Evolutionary conservation across 64 coral and sea anemone species (phyloP), one percentile per base, ranked within the genome.

Genomic region (Montipora foliosa): DNA sequence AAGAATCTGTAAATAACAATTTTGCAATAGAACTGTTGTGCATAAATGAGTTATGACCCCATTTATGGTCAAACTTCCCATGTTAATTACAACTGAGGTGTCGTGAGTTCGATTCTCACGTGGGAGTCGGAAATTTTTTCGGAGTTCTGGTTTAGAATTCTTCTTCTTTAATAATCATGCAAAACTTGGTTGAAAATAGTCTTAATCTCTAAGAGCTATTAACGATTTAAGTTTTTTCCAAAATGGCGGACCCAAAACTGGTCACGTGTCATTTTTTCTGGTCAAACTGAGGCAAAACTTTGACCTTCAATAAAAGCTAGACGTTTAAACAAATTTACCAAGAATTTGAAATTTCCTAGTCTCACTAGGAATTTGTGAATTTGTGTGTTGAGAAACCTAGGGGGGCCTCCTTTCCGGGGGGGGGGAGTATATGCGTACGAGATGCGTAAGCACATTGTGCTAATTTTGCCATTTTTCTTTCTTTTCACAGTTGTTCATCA

Each of bases 401-500:
- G 67, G 67, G 67, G 67, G 67, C 3, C 7, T 69, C 67, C 67
- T 69, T 69, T 69, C 67, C 67, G 67, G 67, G 29, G 29, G 29
- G 67, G n/a, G 67, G n/a, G 0, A 4, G 0, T 69, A 69, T 69
- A 69, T 69, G 66, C 66, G 4, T 69, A 69, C 21, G 21, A 69
- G 67, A 69, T 69, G 67, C 67, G 67, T 69, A 69, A 69, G 67
- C 67, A 69, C 67, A 69, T 15, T 69, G 67, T 69, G 67, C 67
- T 69, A 69, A 69, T 69, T 69, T 69, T 69, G 67, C 67, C 67
- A 69, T 69, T 69, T 69, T 69, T 69, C 67, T 69, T 69, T 69
- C 67, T 69, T 69, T 69, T 69, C 67, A 21, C 67, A 69, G 67
- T 69, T 69, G 67, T 69, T 69, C 67, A 69, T 69, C 7, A 0